phyloP scores from a whole-genome alignment of 2,113 vertebrate genomes.

The Platycercus adscitus region DNA sequence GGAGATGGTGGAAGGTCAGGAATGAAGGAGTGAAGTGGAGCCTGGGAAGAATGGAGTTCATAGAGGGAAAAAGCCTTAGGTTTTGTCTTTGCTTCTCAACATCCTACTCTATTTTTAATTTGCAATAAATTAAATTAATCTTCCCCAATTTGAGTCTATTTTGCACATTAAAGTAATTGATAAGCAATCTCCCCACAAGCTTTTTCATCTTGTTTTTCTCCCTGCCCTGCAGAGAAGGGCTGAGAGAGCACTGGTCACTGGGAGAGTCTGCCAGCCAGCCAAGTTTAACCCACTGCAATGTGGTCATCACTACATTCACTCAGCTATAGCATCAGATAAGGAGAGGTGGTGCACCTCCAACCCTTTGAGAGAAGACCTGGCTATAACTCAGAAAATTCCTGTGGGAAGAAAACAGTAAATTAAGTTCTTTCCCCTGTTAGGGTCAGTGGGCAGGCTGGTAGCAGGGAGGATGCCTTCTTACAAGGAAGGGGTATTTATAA shows the following conservation, averaged over 20 bases:
- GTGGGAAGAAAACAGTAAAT: neutral
- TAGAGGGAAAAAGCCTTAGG: neutral
- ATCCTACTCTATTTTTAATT: neutral
- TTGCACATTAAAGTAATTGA: neutral
- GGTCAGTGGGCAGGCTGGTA: neutral
- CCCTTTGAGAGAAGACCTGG: neutral
- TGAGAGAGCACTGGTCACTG: neutral
- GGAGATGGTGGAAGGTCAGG: neutral
- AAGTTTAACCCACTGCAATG: fast-evolving
- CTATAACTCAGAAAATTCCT: neutral
- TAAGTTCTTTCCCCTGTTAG: neutral
- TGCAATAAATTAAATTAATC: neutral
- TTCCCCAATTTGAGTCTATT: neutral
- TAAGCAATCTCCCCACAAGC: neutral
- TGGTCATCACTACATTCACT: neutral
- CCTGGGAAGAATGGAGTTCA: neutral
- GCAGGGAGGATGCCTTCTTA: no score
- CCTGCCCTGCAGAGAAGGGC: neutral
- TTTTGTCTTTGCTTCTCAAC: neutral
- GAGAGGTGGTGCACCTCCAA: neutral
- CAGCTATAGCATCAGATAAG: neutral
- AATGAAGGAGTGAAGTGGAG: neutral
- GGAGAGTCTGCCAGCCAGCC: neutral
- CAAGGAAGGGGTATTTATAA: neutral
- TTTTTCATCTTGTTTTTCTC: neutral